Percentiles rank a stretch among this genome's conserved stretches.
Evolutionary conservation across 2,888 invertebrate species (phyloP).

Genomic region (Melanostoma scalare): DNA sequence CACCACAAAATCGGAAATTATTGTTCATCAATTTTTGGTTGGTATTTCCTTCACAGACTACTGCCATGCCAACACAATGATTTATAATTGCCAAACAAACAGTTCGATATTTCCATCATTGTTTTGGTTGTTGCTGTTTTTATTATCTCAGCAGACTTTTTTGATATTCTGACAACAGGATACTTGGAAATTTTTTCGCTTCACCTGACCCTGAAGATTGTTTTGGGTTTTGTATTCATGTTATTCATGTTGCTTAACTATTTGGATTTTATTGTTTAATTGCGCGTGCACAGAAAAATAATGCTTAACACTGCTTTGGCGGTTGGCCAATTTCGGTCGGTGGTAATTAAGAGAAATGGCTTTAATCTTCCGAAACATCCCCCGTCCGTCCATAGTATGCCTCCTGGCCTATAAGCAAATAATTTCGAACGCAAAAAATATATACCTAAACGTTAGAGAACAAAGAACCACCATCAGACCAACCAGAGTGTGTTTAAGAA

Average conservation of each 20-base stretch:
- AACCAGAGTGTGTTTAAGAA: not conserved
- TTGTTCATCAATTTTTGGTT: too few relatives aligned
- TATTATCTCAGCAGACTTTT: too few relatives aligned
- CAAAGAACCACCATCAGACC: not conserved
- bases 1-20: too few relatives aligned
- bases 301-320: conserved; percentile 21
- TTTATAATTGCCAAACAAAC: too few relatives aligned
- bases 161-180: too few relatives aligned
- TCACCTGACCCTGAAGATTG: conserved; percentile 15
- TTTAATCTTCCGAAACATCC: conserved; percentile 26
- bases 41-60: too few relatives aligned
- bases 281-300: conserved; percentile 31
- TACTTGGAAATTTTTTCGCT: not conserved
- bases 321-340: conserved; percentile 20
- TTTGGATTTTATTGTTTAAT: conserved; percentile 53
- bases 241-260: conserved; percentile 48
- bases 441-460: conserved; percentile 1
- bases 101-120: too few relatives aligned
- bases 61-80: too few relatives aligned
- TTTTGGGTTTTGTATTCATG: conserved; percentile 6
- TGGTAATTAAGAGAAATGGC: conserved; percentile 57
- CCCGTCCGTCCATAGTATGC: not conserved
- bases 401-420: conserved; percentile 8
- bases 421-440: conserved; percentile 17
- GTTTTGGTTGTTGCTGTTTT: too few relatives aligned